Evolutionary conservation across 2,797 vertebrate species (phyloP).

Genomic region (Buceros bicornis): DNA sequence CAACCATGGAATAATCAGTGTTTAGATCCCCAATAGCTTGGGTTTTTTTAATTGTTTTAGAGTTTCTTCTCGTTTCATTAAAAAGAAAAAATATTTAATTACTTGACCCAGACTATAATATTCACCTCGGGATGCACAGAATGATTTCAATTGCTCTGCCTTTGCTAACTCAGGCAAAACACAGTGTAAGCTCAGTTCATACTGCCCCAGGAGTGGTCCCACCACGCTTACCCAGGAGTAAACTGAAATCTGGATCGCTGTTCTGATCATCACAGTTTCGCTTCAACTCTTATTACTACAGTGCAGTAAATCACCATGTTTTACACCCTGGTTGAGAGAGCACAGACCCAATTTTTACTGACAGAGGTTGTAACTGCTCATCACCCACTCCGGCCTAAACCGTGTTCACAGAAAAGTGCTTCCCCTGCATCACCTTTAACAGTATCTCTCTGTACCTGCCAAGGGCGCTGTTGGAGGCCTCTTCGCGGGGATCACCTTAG

Average conservation of each 20-base stretch:
- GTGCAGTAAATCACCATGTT: background rate
- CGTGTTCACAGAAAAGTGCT: rapidly evolving
- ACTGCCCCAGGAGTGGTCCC: background rate
- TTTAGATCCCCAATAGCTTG: background rate
- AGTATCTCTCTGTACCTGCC: background rate
- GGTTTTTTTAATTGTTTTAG: background rate
- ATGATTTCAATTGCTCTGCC: background rate
- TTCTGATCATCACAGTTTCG: background rate
- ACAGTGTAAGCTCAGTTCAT: background rate
- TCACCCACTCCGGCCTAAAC: too few species aligned
- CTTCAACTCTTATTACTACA: background rate
- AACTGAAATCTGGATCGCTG: background rate
- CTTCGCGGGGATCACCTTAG: conserved; percentile 77
- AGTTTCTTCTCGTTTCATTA: background rate
- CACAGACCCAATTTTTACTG: background rate
- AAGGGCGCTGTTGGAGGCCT: conserved; percentile 87
- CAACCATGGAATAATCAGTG: background rate
- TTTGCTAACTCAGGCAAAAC: background rate
- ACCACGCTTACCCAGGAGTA: background rate
- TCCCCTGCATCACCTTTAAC: background rate
- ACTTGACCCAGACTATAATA: too few species aligned
- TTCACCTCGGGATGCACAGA: background rate
- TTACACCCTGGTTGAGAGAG: background rate
- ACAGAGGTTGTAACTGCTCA: rapidly evolving
- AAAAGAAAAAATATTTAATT: background rate